phyloP scores from a whole-genome alignment of 2,888 invertebrate genomes.

The Leucophenga maculata region DNA sequence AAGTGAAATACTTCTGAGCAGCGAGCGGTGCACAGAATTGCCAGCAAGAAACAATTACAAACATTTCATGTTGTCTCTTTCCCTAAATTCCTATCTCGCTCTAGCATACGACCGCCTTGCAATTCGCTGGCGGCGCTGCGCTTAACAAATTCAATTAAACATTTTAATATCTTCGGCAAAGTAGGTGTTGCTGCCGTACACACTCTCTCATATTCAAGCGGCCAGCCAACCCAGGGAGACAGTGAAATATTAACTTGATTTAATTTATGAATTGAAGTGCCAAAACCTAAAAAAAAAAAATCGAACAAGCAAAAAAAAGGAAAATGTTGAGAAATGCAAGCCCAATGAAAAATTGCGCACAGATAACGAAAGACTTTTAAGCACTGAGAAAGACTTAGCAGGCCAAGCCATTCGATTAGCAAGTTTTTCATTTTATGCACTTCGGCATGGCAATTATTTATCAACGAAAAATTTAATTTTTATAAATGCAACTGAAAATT shows the following conservation, averaged over 20 bases:
- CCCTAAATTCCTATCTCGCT: background rate
- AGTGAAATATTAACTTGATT: conserved; percentile 66
- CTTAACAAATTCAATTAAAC: conserved; percentile 65
- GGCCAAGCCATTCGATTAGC: conserved; percentile 27
- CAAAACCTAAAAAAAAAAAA: conserved; percentile 18
- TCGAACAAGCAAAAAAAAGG: background rate
- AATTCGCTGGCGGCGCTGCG: conserved; percentile 32
- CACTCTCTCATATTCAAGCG: background rate
- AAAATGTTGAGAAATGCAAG: background rate
- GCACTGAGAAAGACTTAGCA: no score
- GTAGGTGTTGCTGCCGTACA: conserved; percentile 48
- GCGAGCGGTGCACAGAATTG: no score
- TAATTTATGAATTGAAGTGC: conserved; percentile 59
- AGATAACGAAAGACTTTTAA: conserved; percentile 15
- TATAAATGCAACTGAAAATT: conserved; percentile 31
- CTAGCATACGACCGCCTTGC: background rate
- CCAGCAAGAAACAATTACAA: conserved; percentile 2
- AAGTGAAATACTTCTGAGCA: background rate
- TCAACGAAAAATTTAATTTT: conserved; percentile 21
- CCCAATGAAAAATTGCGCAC: conserved; percentile 3
- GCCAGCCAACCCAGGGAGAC: conserved; percentile 43
- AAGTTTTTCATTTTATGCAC: conserved; percentile 25
- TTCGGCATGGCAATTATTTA: conserved; percentile 9
- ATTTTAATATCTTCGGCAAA: conserved; percentile 59
- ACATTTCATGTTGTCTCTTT: background rate